Evolutionary conservation across 1,140 invertebrate genomes (phyloP).

Genomic region (Magallana ariakensis): DNA sequence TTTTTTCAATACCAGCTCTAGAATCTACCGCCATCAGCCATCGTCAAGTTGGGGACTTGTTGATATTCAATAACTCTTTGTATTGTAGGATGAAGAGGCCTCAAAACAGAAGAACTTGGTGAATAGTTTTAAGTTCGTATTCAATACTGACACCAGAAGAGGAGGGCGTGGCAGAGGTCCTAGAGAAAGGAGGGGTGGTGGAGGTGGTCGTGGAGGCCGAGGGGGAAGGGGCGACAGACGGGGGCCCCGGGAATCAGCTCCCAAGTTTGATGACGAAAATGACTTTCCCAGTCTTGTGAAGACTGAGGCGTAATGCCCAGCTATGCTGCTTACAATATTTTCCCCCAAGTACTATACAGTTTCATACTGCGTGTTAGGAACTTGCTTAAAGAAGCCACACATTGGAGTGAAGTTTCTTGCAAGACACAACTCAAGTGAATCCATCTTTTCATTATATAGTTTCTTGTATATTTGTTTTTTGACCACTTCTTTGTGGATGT

Average conservation of each 20-base stretch:
- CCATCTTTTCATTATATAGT: constrained; percentile 39
- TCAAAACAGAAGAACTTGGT: constrained; percentile 37
- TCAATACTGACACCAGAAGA: constrained; percentile 68
- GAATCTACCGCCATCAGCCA: too few species aligned
- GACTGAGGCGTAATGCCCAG: constrained; percentile 62
- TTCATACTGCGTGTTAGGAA: constrained; percentile 41
- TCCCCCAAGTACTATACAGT: constrained; percentile 39
- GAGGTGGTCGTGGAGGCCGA: constrained; percentile 59
- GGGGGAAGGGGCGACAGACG: constrained; percentile 57
- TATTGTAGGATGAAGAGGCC: constrained; percentile 42
- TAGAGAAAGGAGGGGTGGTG: constrained; percentile 59
- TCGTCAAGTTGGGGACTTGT: too few species aligned
- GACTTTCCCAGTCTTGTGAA: constrained; percentile 89
- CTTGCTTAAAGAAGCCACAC: constrained; percentile 21
- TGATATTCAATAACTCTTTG: neutral
- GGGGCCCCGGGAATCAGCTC: constrained; percentile 84
- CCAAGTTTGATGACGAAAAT: constrained; percentile 96
- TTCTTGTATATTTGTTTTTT: constrained; percentile 33
- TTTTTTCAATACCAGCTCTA: too few species aligned
- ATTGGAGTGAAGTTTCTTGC: constrained; percentile 34
- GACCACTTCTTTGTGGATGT: neutral
- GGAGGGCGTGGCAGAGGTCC: constrained; percentile 66
- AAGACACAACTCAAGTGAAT: constrained; percentile 30
- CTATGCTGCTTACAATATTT: constrained; percentile 39
- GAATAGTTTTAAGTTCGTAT: constrained; percentile 50